A percentile compares a stretch with the other conserved stretches of the same genome.
phyloP scores from a whole-genome alignment of 2,888 invertebrate species.

The Ischnus inquisitorius region DNA sequence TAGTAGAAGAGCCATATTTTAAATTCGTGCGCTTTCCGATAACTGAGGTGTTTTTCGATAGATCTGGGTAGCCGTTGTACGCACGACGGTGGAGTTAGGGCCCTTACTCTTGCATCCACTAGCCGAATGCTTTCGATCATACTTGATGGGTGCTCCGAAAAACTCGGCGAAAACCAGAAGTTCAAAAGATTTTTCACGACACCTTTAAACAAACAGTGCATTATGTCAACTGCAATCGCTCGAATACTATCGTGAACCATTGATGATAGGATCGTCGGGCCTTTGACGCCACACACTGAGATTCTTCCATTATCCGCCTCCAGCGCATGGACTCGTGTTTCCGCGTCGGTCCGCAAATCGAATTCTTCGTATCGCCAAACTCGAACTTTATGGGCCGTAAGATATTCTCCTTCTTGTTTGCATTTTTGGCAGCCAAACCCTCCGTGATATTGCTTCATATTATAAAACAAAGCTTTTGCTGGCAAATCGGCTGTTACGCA shows the following conservation, averaged over 20 bases:
- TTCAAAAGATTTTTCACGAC: constrained; percentile 30
- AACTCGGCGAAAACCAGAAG: constrained; percentile 19
- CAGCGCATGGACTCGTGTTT: not conserved
- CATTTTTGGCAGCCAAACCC: constrained; percentile 60
- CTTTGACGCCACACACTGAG: constrained; percentile 59
- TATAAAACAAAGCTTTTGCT: constrained; percentile 61
- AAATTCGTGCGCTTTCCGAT: constrained; percentile 40
- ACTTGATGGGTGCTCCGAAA: constrained; percentile 7
- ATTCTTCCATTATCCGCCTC: not conserved
- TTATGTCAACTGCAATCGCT: constrained; percentile 20
- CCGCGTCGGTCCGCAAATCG: constrained; percentile 8
- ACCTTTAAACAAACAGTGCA: constrained; percentile 67
- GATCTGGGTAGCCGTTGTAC: constrained; percentile 43
- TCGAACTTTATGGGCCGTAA: not conserved
- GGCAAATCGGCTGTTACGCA: constrained; percentile 57
- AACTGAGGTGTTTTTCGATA: constrained; percentile 16
- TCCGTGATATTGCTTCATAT: constrained; percentile 67
- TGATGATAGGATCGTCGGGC: not conserved
- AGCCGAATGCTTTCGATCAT: not conserved
- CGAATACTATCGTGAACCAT: constrained; percentile 15
- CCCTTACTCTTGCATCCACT: constrained; percentile 1
- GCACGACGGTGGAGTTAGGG: constrained; percentile 39
- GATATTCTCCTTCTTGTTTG: constrained; percentile 36
- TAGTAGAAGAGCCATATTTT: constrained; percentile 60
- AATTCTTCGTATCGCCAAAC: not conserved